Evolutionary conservation across 2,797 vertebrate species (phyloP), one percentile per base, ranked within the genome.

Genomic region (Sebastes oblongus): DNA sequence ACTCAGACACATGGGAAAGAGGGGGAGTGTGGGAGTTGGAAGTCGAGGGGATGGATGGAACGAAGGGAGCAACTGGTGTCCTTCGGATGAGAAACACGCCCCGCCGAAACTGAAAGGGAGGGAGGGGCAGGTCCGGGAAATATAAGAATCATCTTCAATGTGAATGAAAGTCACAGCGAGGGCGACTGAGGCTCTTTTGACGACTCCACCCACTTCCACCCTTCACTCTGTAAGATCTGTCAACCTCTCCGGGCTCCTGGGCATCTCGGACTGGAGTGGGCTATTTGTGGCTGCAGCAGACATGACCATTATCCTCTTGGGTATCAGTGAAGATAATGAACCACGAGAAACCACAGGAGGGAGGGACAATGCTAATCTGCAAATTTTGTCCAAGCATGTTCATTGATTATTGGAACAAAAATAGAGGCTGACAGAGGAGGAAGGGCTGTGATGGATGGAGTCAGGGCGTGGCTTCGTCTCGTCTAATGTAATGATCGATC

Each of bases 121-220:
- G 80, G 76, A 69, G 83, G 84, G 61, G 36, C 14, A 34, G 71
- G 78, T 75, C 66, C n/a, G 73, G 72, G 89, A 89, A 86, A 77
- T 66, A 84, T 70, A 70, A 76, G 82, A 75, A 72, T 84, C 62
- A 76, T 84, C 81, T 83, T 85, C 68, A 77, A 74, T 77, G 83
- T 88, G 84, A 92, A 89, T 87, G 81, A 91, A 93, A 92, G 84
- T 89, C 84, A 83, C 77, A 86, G 74, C 3, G 50, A 84, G 74
- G 54, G 61, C 7, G 54, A 29, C 78, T 46, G 74, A 84, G 34
- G 77, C 72, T 69, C 73, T 36, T 74, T 8, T 20, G 60, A 72
- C 3, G 27, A 55, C 80, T 89, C 84, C 81, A 29, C 80, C 80
- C 80, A 84, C 89, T n/a, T 72, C 79, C 76, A 73, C 52, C 76